Percentiles rank a stretch among this genome's conserved stretches.
Evolutionary conservation across 2,888 invertebrate species (phyloP).

Genomic region (Pandemis cinnamomeana): DNA sequence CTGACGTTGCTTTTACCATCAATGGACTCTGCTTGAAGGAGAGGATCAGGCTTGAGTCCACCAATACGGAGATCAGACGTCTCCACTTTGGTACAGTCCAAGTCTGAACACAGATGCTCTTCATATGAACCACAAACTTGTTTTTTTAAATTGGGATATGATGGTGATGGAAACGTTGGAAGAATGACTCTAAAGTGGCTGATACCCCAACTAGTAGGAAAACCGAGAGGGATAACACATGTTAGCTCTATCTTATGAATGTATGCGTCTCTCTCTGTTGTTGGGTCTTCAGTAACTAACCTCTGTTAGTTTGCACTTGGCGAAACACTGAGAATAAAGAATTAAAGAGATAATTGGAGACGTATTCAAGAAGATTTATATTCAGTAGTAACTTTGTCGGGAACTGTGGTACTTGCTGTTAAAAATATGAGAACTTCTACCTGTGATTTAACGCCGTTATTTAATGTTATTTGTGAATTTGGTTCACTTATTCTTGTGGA

Average conservation of each 20-base stretch:
- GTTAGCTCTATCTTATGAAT: neutral
- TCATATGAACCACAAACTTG: neutral
- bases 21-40: neutral
- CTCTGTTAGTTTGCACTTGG: constrained; percentile 12
- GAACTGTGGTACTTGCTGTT: neutral
- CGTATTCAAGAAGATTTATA: neutral
- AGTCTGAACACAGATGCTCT: neutral
- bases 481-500: no score
- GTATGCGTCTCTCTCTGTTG: neutral
- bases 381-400: neutral
- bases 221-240: neutral
- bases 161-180: neutral
- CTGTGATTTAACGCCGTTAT: no score
- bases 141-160: neutral
- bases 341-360: neutral
- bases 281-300: neutral
- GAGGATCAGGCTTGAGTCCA: neutral
- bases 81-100: neutral
- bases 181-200: constrained; percentile 1
- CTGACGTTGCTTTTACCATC: constrained; percentile 8
- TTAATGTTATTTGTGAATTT: no score
- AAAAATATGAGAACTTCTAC: neutral
- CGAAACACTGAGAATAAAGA: neutral
- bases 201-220: neutral
- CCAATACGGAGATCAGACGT: no score